Base-by-base conservation (phyloP, 2,888 invertebrate species). In the Caenorhabditis plicata region DNA sequence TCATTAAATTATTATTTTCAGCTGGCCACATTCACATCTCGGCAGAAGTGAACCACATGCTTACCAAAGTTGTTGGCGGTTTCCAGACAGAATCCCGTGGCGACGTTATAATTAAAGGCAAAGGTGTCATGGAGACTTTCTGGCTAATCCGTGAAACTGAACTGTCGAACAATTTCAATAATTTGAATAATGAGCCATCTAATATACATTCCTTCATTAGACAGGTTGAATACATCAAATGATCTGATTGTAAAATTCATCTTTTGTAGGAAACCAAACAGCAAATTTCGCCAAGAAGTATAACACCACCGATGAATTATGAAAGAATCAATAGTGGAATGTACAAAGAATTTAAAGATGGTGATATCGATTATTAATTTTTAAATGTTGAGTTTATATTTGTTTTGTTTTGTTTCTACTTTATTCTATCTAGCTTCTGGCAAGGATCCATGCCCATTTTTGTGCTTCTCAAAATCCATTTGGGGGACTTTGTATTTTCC, bases 1-100 rank as follows among this genome's bases (percentile, higher is more conserved):
- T 9, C 20, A 8, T 7, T 27, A 36, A 25, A 8, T 27, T 17
- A 38, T 11, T n/a, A 13, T 41, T 44, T 55, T 51, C 45, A 73
- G 74, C 74, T 15, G 77, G 77, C 9, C 66, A 55, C 25, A 73
- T 76, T 33, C 76, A 76, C 51, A 54, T 77, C 4, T 70, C 76
- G 1, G 56, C 62, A 11, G 64, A 67, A 36, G 54, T 77, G 3
- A 70, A 77, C 25, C 54, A 62, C 25, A 66, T 71, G 39, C 39
- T 76, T 23, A 68, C 65, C 9, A 38, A 63, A 15, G 54, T 68
- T 11, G 64, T 72, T 15, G 74, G 73, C 19, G 74, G 76, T 3
- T 75, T 73, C 42, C 45, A 38, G 20, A 77, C 74, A 17, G 73
- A 75, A 41, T 49, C 61, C 8, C 44, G 76, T 39, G 76, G 76